A percentile compares a stretch with the other conserved stretches of the same genome.
These are phyloP conservation scores for Leptopterna dolabrata DNA, from an alignment of 2,888 invertebrate species.

Conservation along the genomic window DNA sequence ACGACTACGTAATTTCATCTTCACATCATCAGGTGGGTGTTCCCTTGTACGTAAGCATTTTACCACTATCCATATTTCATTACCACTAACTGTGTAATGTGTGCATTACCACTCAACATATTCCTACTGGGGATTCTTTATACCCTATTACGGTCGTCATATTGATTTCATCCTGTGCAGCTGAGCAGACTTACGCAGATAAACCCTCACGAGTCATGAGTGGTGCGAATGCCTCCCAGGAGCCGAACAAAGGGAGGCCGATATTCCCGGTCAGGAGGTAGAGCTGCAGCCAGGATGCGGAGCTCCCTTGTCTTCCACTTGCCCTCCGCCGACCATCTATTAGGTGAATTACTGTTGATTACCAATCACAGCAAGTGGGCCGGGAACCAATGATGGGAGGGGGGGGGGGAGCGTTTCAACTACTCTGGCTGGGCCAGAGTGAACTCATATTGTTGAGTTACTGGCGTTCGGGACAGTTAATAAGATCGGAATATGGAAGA, in stretches of 20 bases:
- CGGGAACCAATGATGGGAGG: neutral
- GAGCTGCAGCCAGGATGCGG: neutral
- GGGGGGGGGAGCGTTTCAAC: neutral
- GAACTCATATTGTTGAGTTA: too few species aligned
- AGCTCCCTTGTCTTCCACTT: neutral
- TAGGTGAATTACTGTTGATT: neutral
- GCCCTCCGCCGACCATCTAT: neutral
- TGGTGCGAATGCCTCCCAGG: neutral
- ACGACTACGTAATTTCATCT: too few species aligned
- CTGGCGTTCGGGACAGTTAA: too few species aligned
- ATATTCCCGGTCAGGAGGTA: neutral
- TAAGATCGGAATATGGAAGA: too few species aligned
- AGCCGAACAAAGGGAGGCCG: neutral
- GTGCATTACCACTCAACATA: too few species aligned
- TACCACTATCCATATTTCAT: too few species aligned
- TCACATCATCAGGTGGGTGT: too few species aligned
- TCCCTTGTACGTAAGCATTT: too few species aligned
- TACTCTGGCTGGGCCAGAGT: too few species aligned
- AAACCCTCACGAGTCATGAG: neutral
- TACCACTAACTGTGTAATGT: too few species aligned
- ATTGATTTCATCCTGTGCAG: neutral
- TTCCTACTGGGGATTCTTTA: too few species aligned
- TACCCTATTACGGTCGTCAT: too few species aligned
- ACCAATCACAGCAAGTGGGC: neutral
- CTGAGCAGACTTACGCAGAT: neutral